Percentiles rank a stretch among this genome's conserved stretches.
Evolutionary conservation across 2,797 vertebrate genomes (phyloP).

Genomic region (Helicolenus hilgendorfi): DNA sequence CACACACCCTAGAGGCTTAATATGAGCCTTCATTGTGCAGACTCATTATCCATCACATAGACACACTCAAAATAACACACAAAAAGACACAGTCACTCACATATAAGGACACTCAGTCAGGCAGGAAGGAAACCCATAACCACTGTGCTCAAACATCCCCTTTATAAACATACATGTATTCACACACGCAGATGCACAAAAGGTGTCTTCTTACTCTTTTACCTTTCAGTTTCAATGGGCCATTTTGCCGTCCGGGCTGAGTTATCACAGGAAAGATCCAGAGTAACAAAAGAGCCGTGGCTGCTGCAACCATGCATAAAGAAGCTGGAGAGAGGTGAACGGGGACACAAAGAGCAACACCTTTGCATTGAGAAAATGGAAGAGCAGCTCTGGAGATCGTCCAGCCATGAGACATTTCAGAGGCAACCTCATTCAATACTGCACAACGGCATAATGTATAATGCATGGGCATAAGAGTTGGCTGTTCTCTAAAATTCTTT

Average conservation of each 20-base stretch:
- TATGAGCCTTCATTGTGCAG: conserved; percentile 68
- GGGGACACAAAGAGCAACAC: conserved; percentile 50
- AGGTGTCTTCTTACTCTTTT: conserved; percentile 57
- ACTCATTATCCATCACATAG: conserved; percentile 67
- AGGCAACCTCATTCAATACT: conserved; percentile 13
- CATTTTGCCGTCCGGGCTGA: conserved; percentile 30
- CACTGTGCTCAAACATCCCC: conserved; percentile 3
- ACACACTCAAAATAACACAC: conserved; percentile 24
- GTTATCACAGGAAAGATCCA: conserved; percentile 49
- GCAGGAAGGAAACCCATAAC: conserved; percentile 23
- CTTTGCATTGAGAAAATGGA: conserved; percentile 28
- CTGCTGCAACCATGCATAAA: conserved; percentile 36
- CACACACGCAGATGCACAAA: conserved; percentile 25
- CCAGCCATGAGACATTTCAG: conserved; percentile 18
- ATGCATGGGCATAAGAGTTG: conserved; percentile 33
- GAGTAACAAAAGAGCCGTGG: conserved; percentile 34
- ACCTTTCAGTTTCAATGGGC: conserved; percentile 42
- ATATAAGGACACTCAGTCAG: background rate
- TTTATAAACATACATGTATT: conserved; percentile 38
- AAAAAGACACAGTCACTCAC: conserved; percentile 9
- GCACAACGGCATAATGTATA: conserved; percentile 12
- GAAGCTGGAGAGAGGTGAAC: conserved; percentile 27
- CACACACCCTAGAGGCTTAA: conserved; percentile 77
- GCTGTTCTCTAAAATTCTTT: background rate
- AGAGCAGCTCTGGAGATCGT: conserved; percentile 39